Evolutionary conservation across 2,113 vertebrate genomes (phyloP).

Genomic region (Hippopotamus amphibius): DNA sequence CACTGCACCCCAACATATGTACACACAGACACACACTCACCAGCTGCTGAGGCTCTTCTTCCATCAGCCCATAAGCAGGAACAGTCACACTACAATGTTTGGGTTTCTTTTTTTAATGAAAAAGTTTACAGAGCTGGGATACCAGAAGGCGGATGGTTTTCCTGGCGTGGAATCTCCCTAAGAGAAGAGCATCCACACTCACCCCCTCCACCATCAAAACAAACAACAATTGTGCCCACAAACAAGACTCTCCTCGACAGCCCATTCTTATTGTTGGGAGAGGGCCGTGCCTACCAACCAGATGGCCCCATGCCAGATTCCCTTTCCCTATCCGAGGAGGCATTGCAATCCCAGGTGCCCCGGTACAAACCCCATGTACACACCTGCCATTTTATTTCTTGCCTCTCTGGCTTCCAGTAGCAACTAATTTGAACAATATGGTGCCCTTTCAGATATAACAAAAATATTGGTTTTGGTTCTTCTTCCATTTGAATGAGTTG

Average conservation of each 20-base stretch:
- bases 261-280: not conserved
- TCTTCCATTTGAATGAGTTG: slow-evolving; percentile 1
- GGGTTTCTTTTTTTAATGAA: slow-evolving; percentile 47
- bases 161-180: slow-evolving; percentile 69
- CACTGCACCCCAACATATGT: rapidly evolving
- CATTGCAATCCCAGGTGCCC: not conserved
- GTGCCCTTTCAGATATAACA: slow-evolving; percentile 60
- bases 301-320: not conserved
- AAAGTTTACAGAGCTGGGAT: slow-evolving; percentile 65
- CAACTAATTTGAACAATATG: slow-evolving; percentile 73
- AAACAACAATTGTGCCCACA: slow-evolving; percentile 64
- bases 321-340: not conserved
- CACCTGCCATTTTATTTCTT: slow-evolving; percentile 59
- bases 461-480: slow-evolving; percentile 61
- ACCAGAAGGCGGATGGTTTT: slow-evolving; percentile 76
- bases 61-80: not conserved
- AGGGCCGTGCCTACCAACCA: not conserved
- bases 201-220: slow-evolving; percentile 39
- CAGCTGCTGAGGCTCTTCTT: not conserved
- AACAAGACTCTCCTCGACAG: slow-evolving; percentile 29
- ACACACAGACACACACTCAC: not conserved
- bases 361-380: not conserved
- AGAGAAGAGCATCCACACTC: slow-evolving; percentile 58
- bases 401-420: slow-evolving; percentile 49
- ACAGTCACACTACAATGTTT: not conserved